Conservation (phyloP, 1,140 invertebrate species). For the Drosophila bifasciata region DNA sequence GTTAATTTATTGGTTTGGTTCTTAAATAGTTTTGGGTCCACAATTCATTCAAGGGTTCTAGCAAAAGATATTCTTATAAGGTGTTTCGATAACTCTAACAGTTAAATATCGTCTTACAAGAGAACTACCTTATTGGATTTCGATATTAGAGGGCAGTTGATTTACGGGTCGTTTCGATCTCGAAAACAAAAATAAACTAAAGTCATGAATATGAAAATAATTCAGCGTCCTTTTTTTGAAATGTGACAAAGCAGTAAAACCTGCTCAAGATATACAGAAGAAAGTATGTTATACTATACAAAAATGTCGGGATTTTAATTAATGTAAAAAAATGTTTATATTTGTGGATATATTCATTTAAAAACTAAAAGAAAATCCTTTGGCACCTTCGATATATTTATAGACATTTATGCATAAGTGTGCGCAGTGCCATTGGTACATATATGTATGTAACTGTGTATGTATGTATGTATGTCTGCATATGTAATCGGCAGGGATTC, state of each 20-base stretch:
- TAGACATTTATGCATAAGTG: constrained; percentile 30
- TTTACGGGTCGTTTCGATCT: constrained; percentile 11
- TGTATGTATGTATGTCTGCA: constrained; percentile 10
- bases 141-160: constrained; percentile 27
- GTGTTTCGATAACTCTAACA: constrained; percentile 17
- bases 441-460: constrained; percentile 14
- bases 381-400: constrained; percentile 70
- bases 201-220: too few species aligned
- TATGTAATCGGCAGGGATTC: constrained; percentile 14
- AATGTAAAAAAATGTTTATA: constrained; percentile 39
- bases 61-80: constrained; percentile 40
- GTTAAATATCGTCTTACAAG: constrained; percentile 14
- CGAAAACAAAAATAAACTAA: neutral
- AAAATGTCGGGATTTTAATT: constrained; percentile 33
- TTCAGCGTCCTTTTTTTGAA: neutral
- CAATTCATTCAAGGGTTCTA: constrained; percentile 52
- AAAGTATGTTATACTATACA: neutral
- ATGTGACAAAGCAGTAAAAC: neutral
- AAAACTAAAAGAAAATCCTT: constrained; percentile 80
- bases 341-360: constrained; percentile 63
- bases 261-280: neutral
- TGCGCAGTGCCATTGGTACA: constrained; percentile 27
- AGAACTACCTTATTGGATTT: too few species aligned
- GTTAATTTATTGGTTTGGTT: constrained; percentile 56
- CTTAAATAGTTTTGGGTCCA: constrained; percentile 70